Evolutionary conservation across 1,140 invertebrate species (phyloP), one percentile per base, ranked within the genome.

Genomic region (Nebria ingens): DNA sequence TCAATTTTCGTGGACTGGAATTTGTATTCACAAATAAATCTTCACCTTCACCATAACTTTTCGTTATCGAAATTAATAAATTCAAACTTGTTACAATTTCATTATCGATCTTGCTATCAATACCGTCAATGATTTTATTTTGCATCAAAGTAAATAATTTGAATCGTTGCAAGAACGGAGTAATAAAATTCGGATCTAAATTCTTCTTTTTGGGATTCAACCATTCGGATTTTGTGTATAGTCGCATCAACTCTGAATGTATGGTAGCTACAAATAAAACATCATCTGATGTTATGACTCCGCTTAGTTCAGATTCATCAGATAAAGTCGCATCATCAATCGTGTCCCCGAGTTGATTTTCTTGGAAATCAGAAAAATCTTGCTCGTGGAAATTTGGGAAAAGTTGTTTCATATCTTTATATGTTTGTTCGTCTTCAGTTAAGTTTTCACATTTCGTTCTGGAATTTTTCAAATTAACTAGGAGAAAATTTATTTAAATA

Each of bases 321-420:
- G 75, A 58, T 1, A 66, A 67, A 21, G 58, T 49, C 0, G 56
- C 40, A 1, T 58, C 25, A 2, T 64, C 61, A 23, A 65, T 59
- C 15, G 75, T 68, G 13, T 79, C 53, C 40, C 62, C 61, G 21
- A 22, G 21, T 19, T 17, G 17, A 38, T 54, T 58, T 59, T 61
- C 58, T 50, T 55, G 50, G 56, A 83, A 77, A 58, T 87, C 83
- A 0, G 71, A 69, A 67, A 85, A 89, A 66, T 88, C 86, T 38
- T 72, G 64, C 34, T 88, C 79, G 2, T 81, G 73, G 65, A 82
- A 85, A 0, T 81, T 82, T 0, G 92, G 92, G 63, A 96, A 97
- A 57, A 86, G 73, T 64, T 81, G 69, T 52, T 73, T 71, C 9
- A 95, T 80, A 63, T 93, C 88, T 20, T 76, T 65, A 40, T 81